Evolutionary conservation across 2,888 invertebrate species (phyloP).

Genomic region (Harpalus rufipes): DNA sequence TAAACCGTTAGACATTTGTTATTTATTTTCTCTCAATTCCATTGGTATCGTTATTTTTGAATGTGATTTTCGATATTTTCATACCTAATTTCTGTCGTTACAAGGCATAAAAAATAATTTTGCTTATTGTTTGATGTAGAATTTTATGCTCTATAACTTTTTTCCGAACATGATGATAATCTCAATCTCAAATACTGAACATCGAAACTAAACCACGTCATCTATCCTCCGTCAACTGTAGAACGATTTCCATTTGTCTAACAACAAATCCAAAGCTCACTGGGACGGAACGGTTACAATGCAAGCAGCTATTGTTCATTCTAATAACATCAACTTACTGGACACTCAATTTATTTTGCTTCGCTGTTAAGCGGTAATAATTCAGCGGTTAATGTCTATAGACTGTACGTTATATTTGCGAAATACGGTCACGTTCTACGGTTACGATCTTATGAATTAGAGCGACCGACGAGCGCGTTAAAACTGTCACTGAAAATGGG

Average conservation of each 20-base stretch:
- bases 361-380: not conserved
- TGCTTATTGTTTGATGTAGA: no score
- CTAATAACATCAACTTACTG: constrained; percentile 23
- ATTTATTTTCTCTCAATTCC: no score
- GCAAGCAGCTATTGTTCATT: constrained; percentile 30
- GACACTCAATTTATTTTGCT: constrained; percentile 11
- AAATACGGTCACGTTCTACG: constrained; percentile 32
- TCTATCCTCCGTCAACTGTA: constrained; percentile 30
- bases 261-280: constrained; percentile 40
- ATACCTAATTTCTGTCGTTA: no score
- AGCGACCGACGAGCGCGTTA: constrained; percentile 20
- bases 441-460: constrained; percentile 45
- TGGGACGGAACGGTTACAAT: constrained; percentile 11
- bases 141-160: no score
- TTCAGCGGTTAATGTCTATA: constrained; percentile 16
- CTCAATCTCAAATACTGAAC: constrained; percentile 38
- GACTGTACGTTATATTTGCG: constrained; percentile 23
- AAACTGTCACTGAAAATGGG: constrained; percentile 33
- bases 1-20: no score
- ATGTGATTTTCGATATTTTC: no score
- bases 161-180: no score
- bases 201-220: constrained; percentile 34
- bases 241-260: constrained; percentile 36
- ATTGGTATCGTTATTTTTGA: no score
- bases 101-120: no score